Percentiles rank a stretch among this genome's conserved stretches.
Conservation (phyloP, 2,113 vertebrate genomes). For the Scomber scombrus region DNA sequence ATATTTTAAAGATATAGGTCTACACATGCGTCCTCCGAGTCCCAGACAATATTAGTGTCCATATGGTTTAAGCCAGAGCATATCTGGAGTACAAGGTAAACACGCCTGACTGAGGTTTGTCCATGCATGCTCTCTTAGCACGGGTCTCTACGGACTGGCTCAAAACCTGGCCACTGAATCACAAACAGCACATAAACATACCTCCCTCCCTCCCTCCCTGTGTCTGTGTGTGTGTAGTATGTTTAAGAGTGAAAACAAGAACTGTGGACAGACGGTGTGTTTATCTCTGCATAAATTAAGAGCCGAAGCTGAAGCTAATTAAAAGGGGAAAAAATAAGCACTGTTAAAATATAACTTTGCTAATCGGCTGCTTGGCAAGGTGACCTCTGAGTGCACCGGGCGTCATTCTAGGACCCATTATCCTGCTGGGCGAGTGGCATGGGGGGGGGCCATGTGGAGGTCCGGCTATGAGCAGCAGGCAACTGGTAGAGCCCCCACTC, state of each 20-base stretch:
- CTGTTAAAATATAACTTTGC: conserved; percentile 65
- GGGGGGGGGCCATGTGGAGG: conserved; percentile 48
- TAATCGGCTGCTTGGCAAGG: conserved; percentile 70
- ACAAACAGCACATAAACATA: conserved; percentile 57
- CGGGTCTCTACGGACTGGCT: conserved; percentile 68
- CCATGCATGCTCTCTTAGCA: conserved; percentile 69
- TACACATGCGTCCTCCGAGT: neutral
- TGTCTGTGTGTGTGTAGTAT: conserved; percentile 51
- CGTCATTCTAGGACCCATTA: conserved; percentile 44
- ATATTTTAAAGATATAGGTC: conserved; percentile 28
- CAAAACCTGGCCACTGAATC: conserved; percentile 77
- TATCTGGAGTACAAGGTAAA: conserved; percentile 71
- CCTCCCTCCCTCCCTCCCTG: conserved; percentile 21
- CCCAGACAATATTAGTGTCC: conserved; percentile 50
- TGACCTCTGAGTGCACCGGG: conserved; percentile 66
- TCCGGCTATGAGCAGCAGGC: conserved; percentile 61
- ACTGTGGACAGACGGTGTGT: conserved; percentile 71
- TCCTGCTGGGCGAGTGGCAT: conserved; percentile 66
- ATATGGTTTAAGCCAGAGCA: conserved; percentile 65
- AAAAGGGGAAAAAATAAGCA: conserved; percentile 37
- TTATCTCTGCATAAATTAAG: conserved; percentile 77
- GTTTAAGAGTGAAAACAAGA: conserved; percentile 61
- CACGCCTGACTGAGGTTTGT: conserved; percentile 76
- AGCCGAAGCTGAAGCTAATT: conserved; percentile 72
- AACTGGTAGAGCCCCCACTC: conserved; percentile 45